Evolutionary conservation across 2,797 vertebrate genomes (phyloP).

Genomic region (Tenualosa thibaudeaui): DNA sequence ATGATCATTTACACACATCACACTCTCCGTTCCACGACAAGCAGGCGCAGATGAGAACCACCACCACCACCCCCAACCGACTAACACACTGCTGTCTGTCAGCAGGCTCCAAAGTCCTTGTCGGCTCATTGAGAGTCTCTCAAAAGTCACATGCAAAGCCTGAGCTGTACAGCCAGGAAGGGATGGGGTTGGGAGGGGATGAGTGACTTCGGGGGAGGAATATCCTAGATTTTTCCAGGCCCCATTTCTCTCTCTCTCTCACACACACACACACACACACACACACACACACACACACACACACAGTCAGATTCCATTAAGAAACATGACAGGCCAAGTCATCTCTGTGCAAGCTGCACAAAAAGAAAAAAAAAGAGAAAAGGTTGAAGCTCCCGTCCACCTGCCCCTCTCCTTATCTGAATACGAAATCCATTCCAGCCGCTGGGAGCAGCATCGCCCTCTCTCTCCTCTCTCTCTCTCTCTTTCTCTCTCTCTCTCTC

Average conservation of each 20-base stretch:
- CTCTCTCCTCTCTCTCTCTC: not conserved
- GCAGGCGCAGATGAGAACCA: not conserved
- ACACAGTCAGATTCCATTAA: constrained; percentile 4
- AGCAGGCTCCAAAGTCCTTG: not conserved
- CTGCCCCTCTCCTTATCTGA: constrained; percentile 66
- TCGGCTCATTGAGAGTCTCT: constrained; percentile 6
- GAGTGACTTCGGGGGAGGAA: not conserved
- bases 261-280: not conserved
- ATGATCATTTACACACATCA: constrained; percentile 25
- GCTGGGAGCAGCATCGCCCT: constrained; percentile 26
- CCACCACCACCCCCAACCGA: not conserved
- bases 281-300: not conserved
- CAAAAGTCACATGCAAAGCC: not conserved
- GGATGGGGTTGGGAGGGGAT: not conserved
- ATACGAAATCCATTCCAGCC: constrained; percentile 58
- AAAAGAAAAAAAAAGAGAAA: not conserved
- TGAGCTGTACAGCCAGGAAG: not conserved
- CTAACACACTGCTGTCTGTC: constrained; percentile 4
- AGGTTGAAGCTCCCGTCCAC: constrained; percentile 47
- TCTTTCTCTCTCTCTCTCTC: not conserved
- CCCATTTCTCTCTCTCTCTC: not conserved
- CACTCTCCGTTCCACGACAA: not conserved
- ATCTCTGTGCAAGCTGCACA: not conserved
- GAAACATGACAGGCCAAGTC: constrained; percentile 3
- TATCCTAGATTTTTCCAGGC: not conserved